Percentiles rank a stretch among this genome's conserved stretches.
These are phyloP conservation scores for Nothobranchius furzeri DNA, from an alignment of 2,113 vertebrate species.

Conservation along the genomic window DNA sequence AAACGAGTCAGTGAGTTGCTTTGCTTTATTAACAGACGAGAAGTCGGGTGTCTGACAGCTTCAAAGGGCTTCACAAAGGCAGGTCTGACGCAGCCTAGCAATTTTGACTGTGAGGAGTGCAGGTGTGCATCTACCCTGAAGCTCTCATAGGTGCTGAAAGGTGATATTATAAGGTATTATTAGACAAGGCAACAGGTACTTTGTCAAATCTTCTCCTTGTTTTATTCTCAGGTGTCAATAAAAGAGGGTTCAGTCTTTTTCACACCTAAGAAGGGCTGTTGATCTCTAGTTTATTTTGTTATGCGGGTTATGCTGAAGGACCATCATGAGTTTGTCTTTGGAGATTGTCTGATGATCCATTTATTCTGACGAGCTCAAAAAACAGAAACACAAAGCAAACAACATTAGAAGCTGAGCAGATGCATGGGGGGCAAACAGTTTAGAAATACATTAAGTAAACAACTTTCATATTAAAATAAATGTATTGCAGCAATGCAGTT, in stretches of 20 bases:
- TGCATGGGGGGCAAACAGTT: too few species aligned
- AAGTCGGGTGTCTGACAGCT: conserved; percentile 34
- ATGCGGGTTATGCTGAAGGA: too few species aligned
- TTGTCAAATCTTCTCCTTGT: conserved; percentile 52
- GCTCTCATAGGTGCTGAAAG: conserved; percentile 63
- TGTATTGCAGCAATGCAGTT: too few species aligned
- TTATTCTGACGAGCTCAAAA: too few species aligned
- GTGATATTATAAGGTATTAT: conserved; percentile 70
- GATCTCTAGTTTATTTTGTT: conserved; percentile 1
- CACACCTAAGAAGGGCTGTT: conserved; percentile 23
- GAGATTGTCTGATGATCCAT: too few species aligned
- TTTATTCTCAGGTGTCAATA: conserved; percentile 27
- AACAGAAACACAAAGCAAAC: too few species aligned
- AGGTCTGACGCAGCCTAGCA: conserved; percentile 48
- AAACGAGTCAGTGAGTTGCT: background rate
- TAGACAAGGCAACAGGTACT: conserved; percentile 56
- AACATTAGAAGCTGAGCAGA: too few species aligned
- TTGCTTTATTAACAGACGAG: conserved; percentile 28
- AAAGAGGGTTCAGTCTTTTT: conserved; percentile 9
- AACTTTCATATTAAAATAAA: too few species aligned
- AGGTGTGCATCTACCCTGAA: conserved; percentile 67
- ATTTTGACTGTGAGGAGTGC: conserved; percentile 57
- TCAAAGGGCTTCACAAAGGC: conserved; percentile 52
- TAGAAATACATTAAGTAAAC: too few species aligned
- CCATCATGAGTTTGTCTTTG: too few species aligned